Percentiles rank a stretch among this genome's conserved stretches.
These are phyloP conservation scores for Podarcis siculus DNA, from an alignment of 2,797 vertebrate species.

Conservation along the genomic window DNA sequence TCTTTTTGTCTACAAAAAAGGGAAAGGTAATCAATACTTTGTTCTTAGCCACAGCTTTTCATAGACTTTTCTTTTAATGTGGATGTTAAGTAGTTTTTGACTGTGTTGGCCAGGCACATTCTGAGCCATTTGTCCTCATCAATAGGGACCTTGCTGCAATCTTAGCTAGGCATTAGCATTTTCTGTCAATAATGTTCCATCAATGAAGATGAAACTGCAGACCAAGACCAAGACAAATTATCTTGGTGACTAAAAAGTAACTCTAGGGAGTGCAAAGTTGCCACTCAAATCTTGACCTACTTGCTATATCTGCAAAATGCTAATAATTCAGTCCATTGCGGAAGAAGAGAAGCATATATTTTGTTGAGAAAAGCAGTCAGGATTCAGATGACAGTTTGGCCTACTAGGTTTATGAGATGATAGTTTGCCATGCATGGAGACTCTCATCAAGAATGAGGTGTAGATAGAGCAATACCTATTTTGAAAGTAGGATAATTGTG, in stretches of 20 bases:
- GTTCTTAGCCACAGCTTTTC: conserved; percentile 8
- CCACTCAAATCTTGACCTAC: conserved; percentile 7
- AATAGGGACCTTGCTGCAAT: neutral
- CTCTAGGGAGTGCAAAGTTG: neutral
- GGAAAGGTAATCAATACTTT: conserved; percentile 17
- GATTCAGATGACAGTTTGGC: neutral
- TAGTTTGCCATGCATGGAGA: neutral
- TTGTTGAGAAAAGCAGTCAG: neutral
- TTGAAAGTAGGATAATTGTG: neutral
- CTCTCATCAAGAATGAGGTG: neutral
- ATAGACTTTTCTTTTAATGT: conserved; percentile 16
- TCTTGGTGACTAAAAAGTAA: neutral
- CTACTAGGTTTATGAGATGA: neutral
- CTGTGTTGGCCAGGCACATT: neutral
- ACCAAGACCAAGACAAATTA: conserved; percentile 1
- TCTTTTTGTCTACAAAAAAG: conserved; percentile 68
- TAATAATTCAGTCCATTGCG: conserved; percentile 5
- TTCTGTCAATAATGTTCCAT: neutral
- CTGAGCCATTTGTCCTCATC: conserved; percentile 9
- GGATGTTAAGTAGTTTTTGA: conserved; percentile 34
- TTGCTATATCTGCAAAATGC: neutral
- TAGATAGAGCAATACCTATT: neutral
- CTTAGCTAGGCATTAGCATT: neutral
- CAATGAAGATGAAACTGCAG: neutral
- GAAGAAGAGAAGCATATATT: neutral